phyloP scores from a whole-genome alignment of 2,888 invertebrate genomes.

The Xanthostigma xanthostigma region DNA sequence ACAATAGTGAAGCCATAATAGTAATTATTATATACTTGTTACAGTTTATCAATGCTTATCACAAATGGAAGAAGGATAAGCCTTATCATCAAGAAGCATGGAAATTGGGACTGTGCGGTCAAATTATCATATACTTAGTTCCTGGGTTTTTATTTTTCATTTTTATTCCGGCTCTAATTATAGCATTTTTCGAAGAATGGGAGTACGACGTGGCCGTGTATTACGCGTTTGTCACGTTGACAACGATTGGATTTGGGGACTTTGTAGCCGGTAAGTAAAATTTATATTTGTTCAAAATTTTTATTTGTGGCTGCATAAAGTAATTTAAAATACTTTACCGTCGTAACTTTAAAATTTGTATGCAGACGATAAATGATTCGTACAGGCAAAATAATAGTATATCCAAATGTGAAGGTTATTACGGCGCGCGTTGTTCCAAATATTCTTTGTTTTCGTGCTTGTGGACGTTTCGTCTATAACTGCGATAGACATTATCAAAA shows the following conservation, averaged over 20 bases:
- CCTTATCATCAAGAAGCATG: slow-evolving; percentile 48
- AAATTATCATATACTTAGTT: slow-evolving; percentile 70
- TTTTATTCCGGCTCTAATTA: slow-evolving; percentile 70
- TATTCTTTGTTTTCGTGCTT: too few species aligned
- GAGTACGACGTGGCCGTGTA: slow-evolving; percentile 70
- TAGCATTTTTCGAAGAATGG: slow-evolving; percentile 77
- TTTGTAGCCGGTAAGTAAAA: slow-evolving; percentile 58
- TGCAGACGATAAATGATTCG: too few species aligned
- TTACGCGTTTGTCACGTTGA: slow-evolving; percentile 74
- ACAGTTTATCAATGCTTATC: slow-evolving; percentile 62
- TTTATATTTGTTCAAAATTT: not conserved
- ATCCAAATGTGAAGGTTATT: too few species aligned
- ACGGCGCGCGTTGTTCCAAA: too few species aligned
- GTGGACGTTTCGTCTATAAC: too few species aligned
- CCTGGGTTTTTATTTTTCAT: slow-evolving; percentile 81
- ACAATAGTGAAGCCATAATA: too few species aligned
- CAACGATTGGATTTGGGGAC: slow-evolving; percentile 89
- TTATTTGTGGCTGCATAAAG: too few species aligned
- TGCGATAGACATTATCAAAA: too few species aligned
- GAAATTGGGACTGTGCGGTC: slow-evolving; percentile 58
- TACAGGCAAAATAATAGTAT: too few species aligned
- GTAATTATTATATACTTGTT: slow-evolving; percentile 16
- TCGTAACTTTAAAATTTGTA: not conserved
- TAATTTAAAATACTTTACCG: not conserved
- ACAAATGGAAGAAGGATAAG: slow-evolving; percentile 61